A percentile compares a stretch with the other conserved stretches of the same genome.
Conservation (phyloP, 2,113 vertebrate genomes). For the Archilochus colubris region DNA sequence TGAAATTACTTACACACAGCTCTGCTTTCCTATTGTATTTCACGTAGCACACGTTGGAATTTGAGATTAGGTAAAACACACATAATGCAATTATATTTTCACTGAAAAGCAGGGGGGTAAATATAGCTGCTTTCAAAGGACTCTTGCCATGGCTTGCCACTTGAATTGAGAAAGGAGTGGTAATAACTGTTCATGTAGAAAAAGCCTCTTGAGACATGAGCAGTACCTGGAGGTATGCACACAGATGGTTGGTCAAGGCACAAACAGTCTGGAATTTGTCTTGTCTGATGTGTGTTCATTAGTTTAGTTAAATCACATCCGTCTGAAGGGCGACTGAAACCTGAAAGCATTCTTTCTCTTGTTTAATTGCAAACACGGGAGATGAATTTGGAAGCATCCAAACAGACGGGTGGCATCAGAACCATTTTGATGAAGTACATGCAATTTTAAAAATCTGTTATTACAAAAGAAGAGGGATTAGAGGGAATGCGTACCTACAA, state of each 20-base stretch:
- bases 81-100: background rate
- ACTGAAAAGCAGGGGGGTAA: constrained; percentile 27
- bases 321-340: constrained; percentile 63
- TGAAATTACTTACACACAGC: background rate
- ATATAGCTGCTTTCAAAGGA: constrained; percentile 44
- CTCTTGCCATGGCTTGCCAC: constrained; percentile 76
- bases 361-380: constrained; percentile 62
- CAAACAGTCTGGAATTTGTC: constrained; percentile 85
- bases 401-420: background rate
- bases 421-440: background rate
- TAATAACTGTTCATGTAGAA: constrained; percentile 76
- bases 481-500: background rate
- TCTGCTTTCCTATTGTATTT: background rate
- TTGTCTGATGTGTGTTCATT: constrained; percentile 81
- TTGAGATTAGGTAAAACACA: background rate
- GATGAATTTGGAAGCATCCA: constrained; percentile 54
- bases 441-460: background rate
- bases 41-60: fast-evolving
- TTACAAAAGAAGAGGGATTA: background rate
- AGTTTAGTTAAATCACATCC: constrained; percentile 77
- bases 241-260: constrained; percentile 82
- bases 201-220: constrained; percentile 84
- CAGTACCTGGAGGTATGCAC: constrained; percentile 81
- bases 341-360: constrained; percentile 66
- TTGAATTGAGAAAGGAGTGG: constrained; percentile 63